These are phyloP conservation scores for Macrostomum lignano DNA, from an alignment of 1,140 invertebrate genomes.

Conservation along the genomic window DNA sequence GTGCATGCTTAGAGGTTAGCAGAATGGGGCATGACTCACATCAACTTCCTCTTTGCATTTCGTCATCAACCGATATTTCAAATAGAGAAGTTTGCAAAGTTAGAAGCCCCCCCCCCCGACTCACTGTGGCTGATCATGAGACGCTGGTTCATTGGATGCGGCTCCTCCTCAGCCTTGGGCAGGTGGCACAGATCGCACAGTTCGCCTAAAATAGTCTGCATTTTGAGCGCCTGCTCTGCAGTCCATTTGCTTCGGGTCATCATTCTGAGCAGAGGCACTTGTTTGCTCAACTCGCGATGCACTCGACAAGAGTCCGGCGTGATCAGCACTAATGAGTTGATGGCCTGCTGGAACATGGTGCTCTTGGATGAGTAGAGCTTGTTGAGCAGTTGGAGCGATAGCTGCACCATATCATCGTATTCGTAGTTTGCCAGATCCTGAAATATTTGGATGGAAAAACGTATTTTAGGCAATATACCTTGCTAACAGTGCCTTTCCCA, in stretches of 20 bases:
- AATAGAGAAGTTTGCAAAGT: too few species aligned
- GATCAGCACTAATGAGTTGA: constrained; percentile 12
- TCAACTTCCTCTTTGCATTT: too few species aligned
- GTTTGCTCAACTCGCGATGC: constrained; percentile 17
- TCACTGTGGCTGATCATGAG: constrained; percentile 24
- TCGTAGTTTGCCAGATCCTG: constrained; percentile 7
- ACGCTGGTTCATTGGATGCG: constrained; percentile 21
- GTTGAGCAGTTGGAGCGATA: constrained; percentile 17
- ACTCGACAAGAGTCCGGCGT: constrained; percentile 17
- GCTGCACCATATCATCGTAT: constrained; percentile 17
- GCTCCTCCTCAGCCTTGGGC: constrained; percentile 18
- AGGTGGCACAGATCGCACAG: constrained; percentile 11
- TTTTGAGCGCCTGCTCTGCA: neutral
- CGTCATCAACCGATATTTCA: too few species aligned
- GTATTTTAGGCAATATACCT: too few species aligned
- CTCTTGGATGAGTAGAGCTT: constrained; percentile 12
- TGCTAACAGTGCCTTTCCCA: too few species aligned
- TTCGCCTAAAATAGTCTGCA: neutral
- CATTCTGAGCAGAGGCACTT: constrained; percentile 14
- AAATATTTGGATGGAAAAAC: neutral
- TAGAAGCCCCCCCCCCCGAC: too few species aligned
- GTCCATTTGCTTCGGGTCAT: constrained; percentile 7
- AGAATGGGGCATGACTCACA: too few species aligned
- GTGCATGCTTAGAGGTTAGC: too few species aligned
- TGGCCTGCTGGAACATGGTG: neutral